These are phyloP conservation scores for Yponomeuta evonymella DNA, from an alignment of 2,888 invertebrate species.

Conservation along the genomic window DNA sequence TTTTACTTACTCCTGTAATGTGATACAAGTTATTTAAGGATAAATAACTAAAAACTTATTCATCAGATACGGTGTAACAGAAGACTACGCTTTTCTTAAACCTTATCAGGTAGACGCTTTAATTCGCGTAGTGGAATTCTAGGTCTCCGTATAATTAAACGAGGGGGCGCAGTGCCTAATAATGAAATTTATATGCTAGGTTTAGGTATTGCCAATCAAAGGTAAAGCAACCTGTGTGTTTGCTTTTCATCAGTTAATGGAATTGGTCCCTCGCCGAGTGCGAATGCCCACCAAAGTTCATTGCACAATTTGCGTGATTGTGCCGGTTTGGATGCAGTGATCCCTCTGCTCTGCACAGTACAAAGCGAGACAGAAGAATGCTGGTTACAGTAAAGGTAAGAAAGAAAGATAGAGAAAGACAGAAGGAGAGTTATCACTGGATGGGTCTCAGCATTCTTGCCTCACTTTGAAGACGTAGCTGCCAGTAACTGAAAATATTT, in stretches of 20 bases:
- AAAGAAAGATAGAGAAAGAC: too few relatives aligned
- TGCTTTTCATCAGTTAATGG: conserved; percentile 54
- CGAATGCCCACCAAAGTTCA: conserved; percentile 33
- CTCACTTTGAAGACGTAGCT: too few relatives aligned
- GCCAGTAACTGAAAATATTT: too few relatives aligned
- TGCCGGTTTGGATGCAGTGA: neutral
- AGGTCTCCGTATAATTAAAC: neutral
- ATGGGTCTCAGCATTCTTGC: too few relatives aligned
- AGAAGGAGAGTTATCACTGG: too few relatives aligned
- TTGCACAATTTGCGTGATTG: conserved; percentile 33
- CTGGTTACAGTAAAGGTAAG: neutral
- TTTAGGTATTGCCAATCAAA: conserved; percentile 24
- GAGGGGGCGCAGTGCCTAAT: conserved; percentile 12
- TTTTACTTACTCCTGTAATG: neutral
- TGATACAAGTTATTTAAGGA: too few relatives aligned
- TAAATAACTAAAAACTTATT: too few relatives aligned
- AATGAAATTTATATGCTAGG: conserved; percentile 37
- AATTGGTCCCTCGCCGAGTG: conserved; percentile 35
- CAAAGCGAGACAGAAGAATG: neutral
- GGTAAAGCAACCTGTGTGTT: conserved; percentile 32
- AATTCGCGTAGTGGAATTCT: too few relatives aligned
- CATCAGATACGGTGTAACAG: too few relatives aligned
- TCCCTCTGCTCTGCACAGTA: neutral
- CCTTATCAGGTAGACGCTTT: too few relatives aligned
- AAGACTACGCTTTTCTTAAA: too few relatives aligned